Evolutionary conservation across 2,113 vertebrate genomes (phyloP), one percentile per base, ranked within the genome.

Genomic region (Apodemus sylvaticus): DNA sequence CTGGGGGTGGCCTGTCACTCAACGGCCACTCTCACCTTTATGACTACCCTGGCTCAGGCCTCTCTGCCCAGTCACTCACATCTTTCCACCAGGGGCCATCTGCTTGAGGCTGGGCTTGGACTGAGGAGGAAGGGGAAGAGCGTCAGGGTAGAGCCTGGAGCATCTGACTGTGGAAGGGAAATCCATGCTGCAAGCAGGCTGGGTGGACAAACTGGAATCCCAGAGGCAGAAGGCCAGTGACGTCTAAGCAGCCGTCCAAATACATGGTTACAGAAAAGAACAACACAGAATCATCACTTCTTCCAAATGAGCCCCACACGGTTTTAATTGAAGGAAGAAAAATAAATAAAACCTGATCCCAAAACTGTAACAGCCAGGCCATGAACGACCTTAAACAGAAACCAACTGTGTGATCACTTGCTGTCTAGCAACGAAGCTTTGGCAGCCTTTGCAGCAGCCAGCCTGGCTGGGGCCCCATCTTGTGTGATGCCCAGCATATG

Each of bases 11-110:
- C 77, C 36, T 3, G 3, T 87, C 86, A 70, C 90, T 70, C 71
- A 62, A 55, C 0, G 16, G 6, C 77, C 79, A 76, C 93, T 83
- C 71, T 97, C 94, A 94, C 94, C 76, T 66, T 66, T 14, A 90
- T 66, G 64, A 83, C 70, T 48, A 29, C 62, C 66, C 42, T 62
- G 68, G 58, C 87, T 48, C 20, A 12, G 68, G 76, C 64, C 39
- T 39, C 20, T 1, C 1, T 2, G 64, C 51, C 60, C 45, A 31
- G 62, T 26, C 26, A 17, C 31, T 79, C 71, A 29, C 79, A 39
- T 68, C 64, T 62, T 76, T 9, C 58, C 45, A 26, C 71, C 39
- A n/a, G 11, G 5, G 14, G 58, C 29, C 90, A 77, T 6, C 51
- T 62, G 70, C 85, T n/a, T 13, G 39, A 89, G 77, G 64, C 42